Evolutionary conservation across 2,113 vertebrate species (phyloP).

Genomic region (Onychostoma macrolepis): DNA sequence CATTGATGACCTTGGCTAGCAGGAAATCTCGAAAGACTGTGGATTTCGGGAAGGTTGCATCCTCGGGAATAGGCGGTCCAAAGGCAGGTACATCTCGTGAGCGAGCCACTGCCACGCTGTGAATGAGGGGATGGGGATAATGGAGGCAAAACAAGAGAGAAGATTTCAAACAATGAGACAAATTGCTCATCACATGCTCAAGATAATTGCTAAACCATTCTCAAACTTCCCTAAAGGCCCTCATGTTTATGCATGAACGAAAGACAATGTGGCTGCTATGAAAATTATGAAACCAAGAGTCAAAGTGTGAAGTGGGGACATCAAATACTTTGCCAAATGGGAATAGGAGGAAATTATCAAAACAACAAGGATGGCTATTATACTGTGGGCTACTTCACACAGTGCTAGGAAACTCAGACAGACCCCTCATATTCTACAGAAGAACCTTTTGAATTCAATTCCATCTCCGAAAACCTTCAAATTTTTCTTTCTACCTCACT

Average conservation of each 20-base stretch:
- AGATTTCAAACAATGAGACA: conserved; percentile 30
- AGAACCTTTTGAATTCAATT: conserved; percentile 13
- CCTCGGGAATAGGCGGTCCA: conserved; percentile 94
- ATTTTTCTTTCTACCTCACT: conserved; percentile 13
- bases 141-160: not conserved
- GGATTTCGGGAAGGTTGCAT: conserved; percentile 94
- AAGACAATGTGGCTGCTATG: not conserved
- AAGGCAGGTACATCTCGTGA: conserved; percentile 97
- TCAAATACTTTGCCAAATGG: conserved; percentile 3
- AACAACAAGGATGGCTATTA: not conserved
- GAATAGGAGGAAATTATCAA: not conserved
- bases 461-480: conserved; percentile 6
- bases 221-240: conserved; percentile 20
- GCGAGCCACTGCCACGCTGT: conserved; percentile 93
- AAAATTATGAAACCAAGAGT: not conserved
- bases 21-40: conserved; percentile 99
- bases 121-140: conserved; percentile 40
- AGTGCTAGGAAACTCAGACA: conserved; percentile 22
- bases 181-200: not conserved
- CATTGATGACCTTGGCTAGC: conserved; percentile 96
- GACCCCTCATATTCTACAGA: not conserved
- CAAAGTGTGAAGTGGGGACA: not conserved
- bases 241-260: conserved; percentile 47
- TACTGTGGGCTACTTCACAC: not conserved
- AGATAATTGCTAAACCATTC: conserved; percentile 37